phyloP scores from a whole-genome alignment of 30 jellyfish, hydroid and myxozoan species.

The Clytia hemisphaerica region DNA sequence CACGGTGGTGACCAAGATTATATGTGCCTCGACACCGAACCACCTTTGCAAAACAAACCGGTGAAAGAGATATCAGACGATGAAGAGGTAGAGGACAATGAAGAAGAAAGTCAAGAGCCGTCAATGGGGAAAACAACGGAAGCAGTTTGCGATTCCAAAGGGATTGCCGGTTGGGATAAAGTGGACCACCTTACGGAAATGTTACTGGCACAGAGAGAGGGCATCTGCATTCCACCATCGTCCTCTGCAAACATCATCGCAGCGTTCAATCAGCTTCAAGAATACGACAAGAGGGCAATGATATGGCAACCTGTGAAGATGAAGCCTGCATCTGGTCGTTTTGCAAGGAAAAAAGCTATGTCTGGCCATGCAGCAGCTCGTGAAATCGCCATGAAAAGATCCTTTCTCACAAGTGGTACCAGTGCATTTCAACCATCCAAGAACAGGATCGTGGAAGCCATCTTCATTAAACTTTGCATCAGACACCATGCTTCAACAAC shows the following conservation, averaged over 20 bases:
- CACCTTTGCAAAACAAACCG: too few species aligned
- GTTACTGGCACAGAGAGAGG: not conserved
- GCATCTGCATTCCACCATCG: not conserved
- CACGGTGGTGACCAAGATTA: not conserved
- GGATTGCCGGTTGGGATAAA: slow-evolving; percentile 35
- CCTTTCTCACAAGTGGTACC: slow-evolving; percentile 13
- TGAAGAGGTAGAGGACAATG: not conserved
- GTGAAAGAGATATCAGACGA: not conserved
- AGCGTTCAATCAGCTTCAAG: slow-evolving; percentile 18
- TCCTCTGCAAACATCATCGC: not conserved
- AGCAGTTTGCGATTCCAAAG: slow-evolving; percentile 17
- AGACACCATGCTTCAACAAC: not conserved
- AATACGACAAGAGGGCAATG: slow-evolving; percentile 22
- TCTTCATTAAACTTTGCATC: not conserved
- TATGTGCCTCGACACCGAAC: not conserved
- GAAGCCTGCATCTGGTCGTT: slow-evolving; percentile 20
- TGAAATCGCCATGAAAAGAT: slow-evolving; percentile 6
- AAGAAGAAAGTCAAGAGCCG: too few species aligned
- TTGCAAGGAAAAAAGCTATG: not conserved
- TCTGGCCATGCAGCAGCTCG: slow-evolving; percentile 4
- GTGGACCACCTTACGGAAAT: slow-evolving; percentile 19
- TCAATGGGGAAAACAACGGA: too few species aligned
- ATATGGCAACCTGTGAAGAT: not conserved
- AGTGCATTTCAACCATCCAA: slow-evolving; percentile 16
- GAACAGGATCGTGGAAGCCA: slow-evolving; percentile 26